Evolutionary conservation across 2,888 invertebrate genomes (phyloP), one percentile per base, ranked within the genome.

Genomic region (Eupithecia pulchellata): DNA sequence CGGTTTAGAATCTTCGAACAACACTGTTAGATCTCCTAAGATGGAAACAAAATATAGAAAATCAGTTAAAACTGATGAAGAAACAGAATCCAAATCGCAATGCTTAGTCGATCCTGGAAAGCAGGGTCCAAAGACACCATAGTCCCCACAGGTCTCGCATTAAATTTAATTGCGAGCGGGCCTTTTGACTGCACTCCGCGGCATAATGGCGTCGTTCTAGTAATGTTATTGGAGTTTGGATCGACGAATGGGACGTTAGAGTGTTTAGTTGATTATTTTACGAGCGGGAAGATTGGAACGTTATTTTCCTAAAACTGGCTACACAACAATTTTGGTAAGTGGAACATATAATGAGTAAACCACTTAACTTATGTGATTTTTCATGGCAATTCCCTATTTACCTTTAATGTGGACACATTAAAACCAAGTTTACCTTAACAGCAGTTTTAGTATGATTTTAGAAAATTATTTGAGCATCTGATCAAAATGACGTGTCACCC

Each of bases 121-220:
- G 13, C n/a, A 25, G 57, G 2, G 55, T 68, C 62, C 62, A 68
- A 27, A 5, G 8, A 25, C 13, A 20, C 2, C n/a, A 58, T 61
- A 20, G 13, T 55, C 68, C 34, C 17, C 2, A 30, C 57, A 47
- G 69, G 76, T 72, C 25, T 73, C 75, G 69, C 77, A 79, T 79
- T 78, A 78, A 79, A 79, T 75, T 76, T 79, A 79, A 79, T 78
- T 78, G 76, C 78, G 32, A 74, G 73, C 69, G 70, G 71, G 75
- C 72, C 75, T 77, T 79, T 79, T 74, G 68, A 73, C 70, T 73
- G 76, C 75, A 68, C 70, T 72, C 55, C 67, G 66, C 64, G 74
- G 68, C 71, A 75, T 77, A 78, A 78, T 72, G 75, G 74, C 78
- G 75, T 72, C 76, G 73, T 78, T 77, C 62, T 73, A 62, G 72